Conservation (phyloP, 2,888 invertebrate species). For the Dicranocentrus wangi region DNA sequence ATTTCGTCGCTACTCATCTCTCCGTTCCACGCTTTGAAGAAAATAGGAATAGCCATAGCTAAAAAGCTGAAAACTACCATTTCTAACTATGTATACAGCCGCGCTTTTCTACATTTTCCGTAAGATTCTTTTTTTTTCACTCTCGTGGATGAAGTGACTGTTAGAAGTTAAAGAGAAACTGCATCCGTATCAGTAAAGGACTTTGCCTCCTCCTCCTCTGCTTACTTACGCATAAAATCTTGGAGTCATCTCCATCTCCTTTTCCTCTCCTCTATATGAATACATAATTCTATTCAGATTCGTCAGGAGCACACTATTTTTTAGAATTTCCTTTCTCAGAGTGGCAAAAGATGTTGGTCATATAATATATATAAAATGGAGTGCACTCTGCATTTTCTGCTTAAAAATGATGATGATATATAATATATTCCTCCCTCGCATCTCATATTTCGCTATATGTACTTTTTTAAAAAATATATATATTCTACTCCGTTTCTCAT, state of each 20-base stretch:
- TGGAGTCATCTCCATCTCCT: slow-evolving; percentile 50
- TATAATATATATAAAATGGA: too few species aligned
- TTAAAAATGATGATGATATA: too few species aligned
- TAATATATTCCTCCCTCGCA: too few species aligned
- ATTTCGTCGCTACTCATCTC: too few species aligned
- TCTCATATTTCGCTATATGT: not conserved
- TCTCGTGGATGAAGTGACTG: too few species aligned
- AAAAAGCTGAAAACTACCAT: not conserved
- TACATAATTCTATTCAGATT: slow-evolving; percentile 42
- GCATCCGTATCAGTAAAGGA: too few species aligned
- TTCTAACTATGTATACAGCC: too few species aligned
- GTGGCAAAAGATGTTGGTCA: slow-evolving; percentile 18
- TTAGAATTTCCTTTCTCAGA: slow-evolving; percentile 42
- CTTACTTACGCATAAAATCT: slow-evolving; percentile 56
- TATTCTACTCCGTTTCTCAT: slow-evolving; percentile 7
- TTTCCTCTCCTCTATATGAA: slow-evolving; percentile 47
- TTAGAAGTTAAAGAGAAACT: not conserved
- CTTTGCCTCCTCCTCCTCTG: slow-evolving; percentile 54
- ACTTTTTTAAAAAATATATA: too few species aligned
- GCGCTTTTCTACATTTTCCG: not conserved
- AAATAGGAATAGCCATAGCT: too few species aligned
- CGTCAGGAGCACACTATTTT: not conserved
- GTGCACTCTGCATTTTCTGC: too few species aligned
- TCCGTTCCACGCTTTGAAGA: too few species aligned
- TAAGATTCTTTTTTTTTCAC: not conserved